A percentile compares a stretch with the other conserved stretches of the same genome.
Evolutionary conservation across 2,113 vertebrate genomes (phyloP).

Genomic region (Himantopus leucocephalus): DNA sequence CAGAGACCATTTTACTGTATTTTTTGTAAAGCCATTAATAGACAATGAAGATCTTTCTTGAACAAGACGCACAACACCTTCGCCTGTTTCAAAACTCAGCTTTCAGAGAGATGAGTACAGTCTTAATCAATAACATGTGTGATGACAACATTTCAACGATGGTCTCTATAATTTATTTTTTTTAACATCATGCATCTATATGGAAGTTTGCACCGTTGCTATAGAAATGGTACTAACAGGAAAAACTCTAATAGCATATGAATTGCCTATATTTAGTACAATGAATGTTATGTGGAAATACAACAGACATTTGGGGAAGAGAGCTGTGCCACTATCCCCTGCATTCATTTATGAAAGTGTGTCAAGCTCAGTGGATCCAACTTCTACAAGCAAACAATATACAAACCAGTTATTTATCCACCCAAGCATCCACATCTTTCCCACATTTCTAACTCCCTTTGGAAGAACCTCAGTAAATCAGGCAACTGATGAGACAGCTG

Average conservation of each 20-base stretch:
- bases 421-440: neutral
- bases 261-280: neutral
- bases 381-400: neutral
- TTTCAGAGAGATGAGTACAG: neutral
- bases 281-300: neutral
- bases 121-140: neutral
- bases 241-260: neutral
- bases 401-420: neutral
- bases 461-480: neutral
- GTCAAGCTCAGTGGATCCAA: neutral
- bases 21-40: neutral
- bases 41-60: neutral
- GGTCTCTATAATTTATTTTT: neutral
- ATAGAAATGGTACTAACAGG: neutral
- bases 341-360: accelerated
- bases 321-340: neutral
- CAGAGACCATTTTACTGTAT: neutral
- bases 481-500: neutral
- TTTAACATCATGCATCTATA: neutral
- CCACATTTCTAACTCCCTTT: neutral
- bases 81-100: neutral
- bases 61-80: neutral
- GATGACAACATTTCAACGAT: neutral
- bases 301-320: neutral
- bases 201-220: neutral